Evolutionary conservation across 2,113 vertebrate species (phyloP), one percentile per base, ranked within the genome.

Genomic region (Lipophrys pholis): DNA sequence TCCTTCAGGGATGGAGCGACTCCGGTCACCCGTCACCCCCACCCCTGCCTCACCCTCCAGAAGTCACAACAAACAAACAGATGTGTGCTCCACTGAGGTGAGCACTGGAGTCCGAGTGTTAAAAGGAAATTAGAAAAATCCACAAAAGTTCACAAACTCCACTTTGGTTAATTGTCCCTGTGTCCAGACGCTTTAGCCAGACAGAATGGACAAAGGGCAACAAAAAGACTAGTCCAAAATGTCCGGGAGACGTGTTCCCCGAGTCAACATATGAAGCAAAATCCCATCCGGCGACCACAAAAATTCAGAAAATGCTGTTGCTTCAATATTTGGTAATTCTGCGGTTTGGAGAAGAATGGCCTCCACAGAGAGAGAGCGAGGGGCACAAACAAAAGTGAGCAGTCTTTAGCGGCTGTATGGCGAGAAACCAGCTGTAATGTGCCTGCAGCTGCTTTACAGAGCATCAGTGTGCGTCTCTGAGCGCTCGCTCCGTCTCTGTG

Each of bases 401-500:
- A 73, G 64, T 43, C 45, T 54, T 70, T 50, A 36, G 41, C 10
- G 80, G 14, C 56, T 73, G 83, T 57, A 55, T 35, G 49, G n/a
- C n/a, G 73, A 58, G 71, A 63, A 15, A 53, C 75, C 81, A 84
- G 84, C 79, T 84, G 85, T 81, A 73, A 77, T 81, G 76, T 65
- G 83, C 69, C 84, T 83, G 83, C 87, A 86, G 87, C 80, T 80
- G 84, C 46, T 68, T 74, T 11, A 81, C 83, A 54, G 73, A 78
- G 85, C 55, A 78, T 73, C 78, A 71, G 81, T 80, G 83, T 68
- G 67, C 77, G 70, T 79, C 76, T 81, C 64, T 75, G 80, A 80
- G 74, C 80, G 55, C 84, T 64, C 73, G 73, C 83, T 84, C 83
- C 81, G 81, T 84, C 76, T 93, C 84, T 90, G 64, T 84, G 89